Base-by-base conservation (phyloP, 2,888 invertebrate genomes). In the Dasypolia templi region DNA sequence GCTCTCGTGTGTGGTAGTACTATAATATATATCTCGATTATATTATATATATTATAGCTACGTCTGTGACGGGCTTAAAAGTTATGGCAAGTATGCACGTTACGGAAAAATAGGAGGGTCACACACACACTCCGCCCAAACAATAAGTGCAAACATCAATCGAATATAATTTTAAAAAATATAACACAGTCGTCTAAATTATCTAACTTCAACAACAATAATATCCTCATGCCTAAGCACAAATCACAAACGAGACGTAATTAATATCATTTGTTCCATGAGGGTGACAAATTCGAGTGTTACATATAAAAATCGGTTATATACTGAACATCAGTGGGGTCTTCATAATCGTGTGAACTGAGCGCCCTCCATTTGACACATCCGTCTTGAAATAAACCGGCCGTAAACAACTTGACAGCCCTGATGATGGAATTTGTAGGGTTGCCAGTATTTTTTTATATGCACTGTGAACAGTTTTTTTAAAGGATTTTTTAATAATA, bases 301-400 rank as follows among this genome's bases (percentile, higher is more conserved):
- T 67, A 74, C 44, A 75, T 51, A 74, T 51, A 74, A 70, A 79
- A 78, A 71, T 76, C 62, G 55, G 68, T 75, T 53, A 71, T 62
- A 71, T 55, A 81, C 51, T 46, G 35, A 81, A 74, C 83, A 79
- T 76, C 76, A 82, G 81, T 59, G 62, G 72, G 75, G 79, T 80
- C 83, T 72, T 86, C 88, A 91, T 91, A 90, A 91, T 89, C 92
- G 92, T 92, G 94, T 90, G 93, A 93, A 90, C 86, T 87, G 86
- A 83, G 77, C 74, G 82, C 90, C 92, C 90, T 83, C 84, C 90
- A 89, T 91, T 91, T 89, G 90, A 89, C 90, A 89, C 92, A 92
- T 94, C 94, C 93, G 93, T 90, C 90, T 87, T 86, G 83, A 91
- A 91, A 92, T 92, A 91, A 92, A 84, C 85, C 69, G 86, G 85